phyloP scores from a whole-genome alignment of 2,797 vertebrate genomes.

The Esox lucius region DNA sequence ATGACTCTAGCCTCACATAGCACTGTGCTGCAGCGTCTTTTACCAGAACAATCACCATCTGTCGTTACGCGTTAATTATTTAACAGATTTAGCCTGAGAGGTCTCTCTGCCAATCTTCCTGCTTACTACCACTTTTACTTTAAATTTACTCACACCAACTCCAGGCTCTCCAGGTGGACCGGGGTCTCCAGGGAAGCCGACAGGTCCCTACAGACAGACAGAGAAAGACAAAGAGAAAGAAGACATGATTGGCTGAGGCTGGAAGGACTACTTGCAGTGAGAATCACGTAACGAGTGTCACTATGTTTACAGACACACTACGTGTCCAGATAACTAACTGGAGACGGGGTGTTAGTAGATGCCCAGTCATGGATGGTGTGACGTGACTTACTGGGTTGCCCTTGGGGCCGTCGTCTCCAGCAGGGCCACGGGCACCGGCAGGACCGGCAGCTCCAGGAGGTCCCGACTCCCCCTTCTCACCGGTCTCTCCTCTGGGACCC shows the following conservation, averaged over 20 bases:
- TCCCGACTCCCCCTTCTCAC: constrained; percentile 96
- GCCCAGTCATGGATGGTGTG: neutral
- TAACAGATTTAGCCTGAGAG: neutral
- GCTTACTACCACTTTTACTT: neutral
- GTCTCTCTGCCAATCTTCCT: neutral
- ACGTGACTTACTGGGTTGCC: constrained; percentile 89
- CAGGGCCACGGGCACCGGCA: constrained; percentile 87
- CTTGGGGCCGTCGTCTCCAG: constrained; percentile 96
- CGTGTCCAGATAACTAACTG: too few relatives aligned
- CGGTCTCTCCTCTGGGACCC: constrained; percentile 93
- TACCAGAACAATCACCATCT: neutral
- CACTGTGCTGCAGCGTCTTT: neutral
- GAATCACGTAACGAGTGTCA: constrained; percentile 16
- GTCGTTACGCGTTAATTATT: neutral
- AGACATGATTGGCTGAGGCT: neutral
- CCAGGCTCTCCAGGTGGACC: constrained; percentile 96
- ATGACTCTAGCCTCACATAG: neutral
- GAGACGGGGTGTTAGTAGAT: too few relatives aligned
- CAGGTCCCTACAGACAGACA: constrained; percentile 81
- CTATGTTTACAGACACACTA: neutral
- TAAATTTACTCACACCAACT: constrained; percentile 83
- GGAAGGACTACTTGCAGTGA: too few relatives aligned
- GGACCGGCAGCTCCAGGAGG: constrained; percentile 95
- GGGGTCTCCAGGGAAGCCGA: constrained; percentile 97
- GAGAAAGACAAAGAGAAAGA: neutral